phyloP scores from a whole-genome alignment of 2,888 invertebrate species.

The Dynastes grantii region DNA sequence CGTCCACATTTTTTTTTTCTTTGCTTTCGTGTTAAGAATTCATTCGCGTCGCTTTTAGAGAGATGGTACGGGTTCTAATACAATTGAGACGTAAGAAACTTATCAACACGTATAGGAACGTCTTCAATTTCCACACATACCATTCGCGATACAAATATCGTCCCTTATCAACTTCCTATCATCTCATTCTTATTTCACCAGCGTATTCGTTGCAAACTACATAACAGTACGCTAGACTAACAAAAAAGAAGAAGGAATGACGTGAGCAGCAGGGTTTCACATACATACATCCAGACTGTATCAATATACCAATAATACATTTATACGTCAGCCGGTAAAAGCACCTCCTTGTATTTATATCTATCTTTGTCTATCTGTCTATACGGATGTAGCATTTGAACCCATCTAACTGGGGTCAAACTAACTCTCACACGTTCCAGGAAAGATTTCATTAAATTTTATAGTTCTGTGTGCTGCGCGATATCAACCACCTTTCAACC shows the following conservation, averaged over 20 bases:
- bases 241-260: background rate
- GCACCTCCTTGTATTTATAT: background rate
- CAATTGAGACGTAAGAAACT: background rate
- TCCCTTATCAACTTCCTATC: slow-evolving; percentile 30
- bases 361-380: slow-evolving; percentile 19
- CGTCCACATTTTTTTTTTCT: background rate
- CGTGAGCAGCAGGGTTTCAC: background rate
- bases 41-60: background rate
- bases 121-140: background rate
- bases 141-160: slow-evolving; percentile 7
- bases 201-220: slow-evolving; percentile 10
- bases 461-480: slow-evolving; percentile 12
- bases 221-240: background rate
- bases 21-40: background rate
- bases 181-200: slow-evolving; percentile 19
- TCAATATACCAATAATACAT: background rate
- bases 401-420: slow-evolving; percentile 27
- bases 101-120: background rate
- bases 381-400: slow-evolving; percentile 15
- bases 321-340: slow-evolving; percentile 1
- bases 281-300: slow-evolving; percentile 10
- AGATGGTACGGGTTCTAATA: background rate
- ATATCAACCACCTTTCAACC: slow-evolving; percentile 4
- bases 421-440: slow-evolving; percentile 34
- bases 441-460: slow-evolving; percentile 44